Percentiles rank a stretch among this genome's conserved stretches.
phyloP scores from a whole-genome alignment of 2,888 invertebrate genomes.

The Tyria jacobaeae region DNA sequence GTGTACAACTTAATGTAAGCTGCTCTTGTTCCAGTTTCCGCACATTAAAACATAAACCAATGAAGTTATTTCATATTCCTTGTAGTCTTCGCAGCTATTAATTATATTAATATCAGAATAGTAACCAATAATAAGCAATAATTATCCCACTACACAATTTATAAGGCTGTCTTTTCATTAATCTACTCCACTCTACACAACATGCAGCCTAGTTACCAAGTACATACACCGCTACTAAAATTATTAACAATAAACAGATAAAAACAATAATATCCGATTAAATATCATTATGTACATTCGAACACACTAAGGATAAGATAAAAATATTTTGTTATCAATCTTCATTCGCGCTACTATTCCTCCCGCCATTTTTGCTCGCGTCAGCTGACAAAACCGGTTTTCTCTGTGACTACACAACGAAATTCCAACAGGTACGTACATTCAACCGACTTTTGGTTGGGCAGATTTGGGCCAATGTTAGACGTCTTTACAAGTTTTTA shows the following conservation, averaged over 20 bases:
- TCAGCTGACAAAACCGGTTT: slow-evolving; percentile 82
- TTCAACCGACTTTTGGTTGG: slow-evolving; percentile 36
- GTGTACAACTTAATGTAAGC: neutral
- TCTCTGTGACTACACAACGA: slow-evolving; percentile 57
- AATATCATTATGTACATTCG: slow-evolving; percentile 31
- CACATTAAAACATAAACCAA: neutral
- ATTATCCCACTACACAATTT: too few species aligned
- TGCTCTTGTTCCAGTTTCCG: neutral
- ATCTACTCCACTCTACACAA: too few species aligned
- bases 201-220: neutral
- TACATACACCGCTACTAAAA: neutral
- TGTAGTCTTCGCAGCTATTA: too few species aligned
- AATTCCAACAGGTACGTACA: slow-evolving; percentile 75
- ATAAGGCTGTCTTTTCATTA: too few species aligned
- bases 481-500: slow-evolving; percentile 16
- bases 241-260: neutral
- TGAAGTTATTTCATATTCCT: too few species aligned
- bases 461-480: slow-evolving; percentile 37
- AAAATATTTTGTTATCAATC: slow-evolving; percentile 60
- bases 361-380: slow-evolving; percentile 69
- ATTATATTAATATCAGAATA: too few species aligned
- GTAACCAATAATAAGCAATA: too few species aligned
- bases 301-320: slow-evolving; percentile 31
- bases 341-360: slow-evolving; percentile 39
- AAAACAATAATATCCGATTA: slow-evolving; percentile 23